A percentile compares a stretch with the other conserved stretches of the same genome.
These are phyloP conservation scores for Peribatodes rhomboidaria DNA, from an alignment of 2,888 invertebrate genomes.

Conservation along the genomic window DNA sequence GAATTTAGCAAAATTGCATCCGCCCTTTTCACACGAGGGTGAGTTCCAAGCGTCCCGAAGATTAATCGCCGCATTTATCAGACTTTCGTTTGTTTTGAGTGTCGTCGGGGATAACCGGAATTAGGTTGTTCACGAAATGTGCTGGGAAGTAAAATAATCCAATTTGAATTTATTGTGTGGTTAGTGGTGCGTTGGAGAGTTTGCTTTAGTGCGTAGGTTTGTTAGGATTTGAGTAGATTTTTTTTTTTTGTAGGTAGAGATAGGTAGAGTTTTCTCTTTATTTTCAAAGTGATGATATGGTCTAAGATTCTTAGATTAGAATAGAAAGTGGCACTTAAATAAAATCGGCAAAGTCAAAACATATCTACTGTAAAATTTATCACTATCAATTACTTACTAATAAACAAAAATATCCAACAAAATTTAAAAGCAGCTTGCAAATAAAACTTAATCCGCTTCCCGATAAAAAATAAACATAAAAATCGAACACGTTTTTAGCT, in stretches of 20 bases:
- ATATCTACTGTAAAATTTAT: not conserved
- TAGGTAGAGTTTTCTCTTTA: too few species aligned
- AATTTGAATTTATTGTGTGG: constrained; percentile 68
- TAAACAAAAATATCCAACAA: not conserved
- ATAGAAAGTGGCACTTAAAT: too few species aligned
- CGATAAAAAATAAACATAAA: constrained; percentile 34
- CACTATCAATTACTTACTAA: not conserved
- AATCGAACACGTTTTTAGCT: constrained; percentile 58
- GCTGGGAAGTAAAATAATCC: constrained; percentile 73
- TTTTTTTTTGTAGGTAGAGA: too few species aligned
- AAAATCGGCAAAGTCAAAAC: too few species aligned
- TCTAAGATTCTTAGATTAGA: too few species aligned
- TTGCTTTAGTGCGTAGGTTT: not conserved
- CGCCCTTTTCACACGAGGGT: constrained; percentile 63
- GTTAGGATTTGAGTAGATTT: too few species aligned
- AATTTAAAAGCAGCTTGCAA: constrained; percentile 4
- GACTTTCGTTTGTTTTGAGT: constrained; percentile 82
- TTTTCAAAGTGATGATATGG: too few species aligned
- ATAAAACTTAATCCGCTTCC: constrained; percentile 23
- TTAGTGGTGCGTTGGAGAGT: constrained; percentile 18
- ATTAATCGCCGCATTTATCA: constrained; percentile 81
- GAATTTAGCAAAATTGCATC: constrained; percentile 54
- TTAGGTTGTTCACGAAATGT: constrained; percentile 75
- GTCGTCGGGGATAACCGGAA: constrained; percentile 76
- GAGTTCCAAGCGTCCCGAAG: constrained; percentile 65